Evolutionary conservation across 2,113 vertebrate species (phyloP), one percentile per base, ranked within the genome.

Genomic region (Dermatemys mawii): DNA sequence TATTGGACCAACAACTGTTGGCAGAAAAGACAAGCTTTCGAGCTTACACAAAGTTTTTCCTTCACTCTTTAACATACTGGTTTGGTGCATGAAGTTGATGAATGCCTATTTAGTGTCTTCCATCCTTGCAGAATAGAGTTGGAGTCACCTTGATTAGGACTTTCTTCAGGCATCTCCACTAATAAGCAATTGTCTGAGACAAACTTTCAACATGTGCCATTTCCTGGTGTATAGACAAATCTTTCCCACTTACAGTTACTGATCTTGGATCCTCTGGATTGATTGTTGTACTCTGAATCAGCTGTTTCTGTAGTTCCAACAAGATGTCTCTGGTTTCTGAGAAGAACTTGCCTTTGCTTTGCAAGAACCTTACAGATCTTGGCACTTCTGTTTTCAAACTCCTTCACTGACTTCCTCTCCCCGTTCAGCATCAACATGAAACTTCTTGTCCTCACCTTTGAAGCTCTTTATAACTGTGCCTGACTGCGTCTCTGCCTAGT

Each of bases 301-400:
- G 6, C 83, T 78, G 4, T 60, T 95, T 91, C 32, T 87, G 79
- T 49, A 81, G 19, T 90, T 94, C 51, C n/a, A 57, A 46, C 82
- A 63, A 73, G 27, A n/a, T 44, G 75, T 48, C 8, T 80, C 55
- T 21, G n/a, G 44, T 86, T 90, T 79, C 27, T 57, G 57, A 84
- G 78, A 93, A 87, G 44, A 86, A 76, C 76, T 92, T 92, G 5
- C 14, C 0, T 1, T 19, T 87, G 89, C 84, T 70, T 84, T 35
- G 29, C 32, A 83, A 87, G 38, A 21, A 63, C 0, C 0, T 11
- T 26, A 53, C 10, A 67, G 24, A 53, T 29, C 35, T n/a, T 38
- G 44, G 78, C 27, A 41, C 13, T 88, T 82, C 32, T 78, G 24
- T 84, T 57, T 90, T 78, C 26, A 55, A 57, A 38, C 44, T 73